Percentiles rank a stretch among this genome's conserved stretches.
Conservation (phyloP, 2,888 invertebrate species). For the Drosophila kanekoi region DNA sequence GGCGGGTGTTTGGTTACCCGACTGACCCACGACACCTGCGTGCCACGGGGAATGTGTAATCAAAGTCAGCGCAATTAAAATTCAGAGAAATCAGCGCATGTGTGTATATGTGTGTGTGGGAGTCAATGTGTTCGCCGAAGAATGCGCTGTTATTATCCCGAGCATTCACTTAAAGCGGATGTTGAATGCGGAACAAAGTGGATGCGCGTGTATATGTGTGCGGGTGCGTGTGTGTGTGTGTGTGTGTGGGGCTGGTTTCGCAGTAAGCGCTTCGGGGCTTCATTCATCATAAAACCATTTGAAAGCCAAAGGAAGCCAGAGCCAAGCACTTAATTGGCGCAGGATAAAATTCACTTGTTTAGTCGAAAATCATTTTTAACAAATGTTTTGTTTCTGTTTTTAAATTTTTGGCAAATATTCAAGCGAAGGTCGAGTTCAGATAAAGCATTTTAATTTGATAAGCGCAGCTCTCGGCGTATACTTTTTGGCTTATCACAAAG, state of each 20-base stretch:
- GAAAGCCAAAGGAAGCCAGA: constrained; percentile 8
- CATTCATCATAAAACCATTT: constrained; percentile 44
- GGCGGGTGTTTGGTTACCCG: too few species aligned
- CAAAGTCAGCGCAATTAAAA: constrained; percentile 58
- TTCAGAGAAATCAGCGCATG: constrained; percentile 34
- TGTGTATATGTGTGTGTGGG: background rate
- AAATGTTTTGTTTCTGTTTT: background rate
- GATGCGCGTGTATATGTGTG: background rate
- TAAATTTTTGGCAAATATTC: background rate
- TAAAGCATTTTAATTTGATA: constrained; percentile 26
- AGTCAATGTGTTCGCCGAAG: constrained; percentile 3
- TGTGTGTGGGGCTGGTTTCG: background rate
- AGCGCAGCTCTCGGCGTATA: constrained; percentile 2
- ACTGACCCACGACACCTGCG: constrained; percentile 48
- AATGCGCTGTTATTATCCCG: constrained; percentile 42
- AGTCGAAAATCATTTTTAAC: constrained; percentile 10
- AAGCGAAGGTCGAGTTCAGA: constrained; percentile 21
- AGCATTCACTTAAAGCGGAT: constrained; percentile 40
- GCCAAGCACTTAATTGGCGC: constrained; percentile 34
- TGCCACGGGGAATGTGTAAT: constrained; percentile 41
- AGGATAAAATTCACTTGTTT: constrained; percentile 24
- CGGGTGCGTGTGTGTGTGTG: background rate
- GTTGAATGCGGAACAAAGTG: constrained; percentile 26
- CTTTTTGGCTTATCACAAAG: constrained; percentile 37
- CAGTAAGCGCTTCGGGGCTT: constrained; percentile 3